Evolutionary conservation across 2,113 vertebrate genomes (phyloP).

Genomic region (Charadrius vociferus): DNA sequence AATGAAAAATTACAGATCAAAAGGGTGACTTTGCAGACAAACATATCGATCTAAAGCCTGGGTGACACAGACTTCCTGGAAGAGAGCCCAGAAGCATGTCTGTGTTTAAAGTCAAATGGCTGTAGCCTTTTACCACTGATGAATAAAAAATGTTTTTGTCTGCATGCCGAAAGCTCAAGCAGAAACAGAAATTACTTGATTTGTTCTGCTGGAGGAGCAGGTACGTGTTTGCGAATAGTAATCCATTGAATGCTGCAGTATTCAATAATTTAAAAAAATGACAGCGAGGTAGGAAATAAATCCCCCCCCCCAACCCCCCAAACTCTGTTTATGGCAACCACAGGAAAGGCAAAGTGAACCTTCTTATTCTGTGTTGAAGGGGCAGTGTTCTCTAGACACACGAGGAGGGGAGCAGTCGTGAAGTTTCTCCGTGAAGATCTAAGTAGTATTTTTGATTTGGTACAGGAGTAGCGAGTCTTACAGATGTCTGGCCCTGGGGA

Average conservation of each 20-base stretch:
- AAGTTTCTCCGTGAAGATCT: not conserved
- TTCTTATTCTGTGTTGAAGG: not conserved
- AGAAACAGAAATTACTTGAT: slow-evolving; percentile 20
- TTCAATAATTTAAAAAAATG: not conserved
- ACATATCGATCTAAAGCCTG: slow-evolving; percentile 63
- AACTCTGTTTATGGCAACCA: not conserved
- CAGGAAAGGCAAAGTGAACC: not conserved
- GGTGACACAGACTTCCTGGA: slow-evolving; percentile 68
- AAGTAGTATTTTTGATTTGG: not conserved
- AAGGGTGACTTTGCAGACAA: slow-evolving; percentile 71
- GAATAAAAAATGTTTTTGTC: slow-evolving; percentile 63
- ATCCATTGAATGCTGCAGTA: not conserved
- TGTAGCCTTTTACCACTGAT: slow-evolving; percentile 61
- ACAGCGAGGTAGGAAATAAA: not conserved
- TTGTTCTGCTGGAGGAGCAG: slow-evolving; percentile 22
- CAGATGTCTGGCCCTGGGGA: not conserved
- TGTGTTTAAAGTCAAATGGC: slow-evolving; percentile 68
- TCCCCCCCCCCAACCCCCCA: accelerated
- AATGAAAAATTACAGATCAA: slow-evolving; percentile 68
- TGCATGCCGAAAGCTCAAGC: slow-evolving; percentile 28
- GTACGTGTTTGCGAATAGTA: slow-evolving; percentile 3
- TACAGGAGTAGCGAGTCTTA: not conserved
- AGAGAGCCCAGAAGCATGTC: slow-evolving; percentile 65
- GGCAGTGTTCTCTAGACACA: not conserved
- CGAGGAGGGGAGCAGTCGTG: not conserved